Evolutionary conservation across 1,140 invertebrate species (phyloP), one percentile per base, ranked within the genome.

Genomic region (Muscidifurax raptorellus): DNA sequence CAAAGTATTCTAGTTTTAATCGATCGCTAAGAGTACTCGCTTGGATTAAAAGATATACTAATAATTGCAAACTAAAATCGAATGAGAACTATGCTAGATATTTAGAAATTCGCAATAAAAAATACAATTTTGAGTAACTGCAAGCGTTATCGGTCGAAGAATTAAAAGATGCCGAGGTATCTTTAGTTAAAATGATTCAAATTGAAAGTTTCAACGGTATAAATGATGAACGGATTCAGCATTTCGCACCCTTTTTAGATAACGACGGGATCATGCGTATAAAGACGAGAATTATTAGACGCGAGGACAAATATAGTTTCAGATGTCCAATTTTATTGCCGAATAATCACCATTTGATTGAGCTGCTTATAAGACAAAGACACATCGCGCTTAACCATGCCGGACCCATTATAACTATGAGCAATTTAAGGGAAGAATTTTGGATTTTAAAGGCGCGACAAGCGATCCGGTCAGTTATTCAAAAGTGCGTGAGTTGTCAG

Each of bases 401-500:
- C n/a, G n/a, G n/a, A n/a, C n/a, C 66, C 78, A 86, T 40, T 81
- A 88, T 64, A 82, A 87, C 69, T 85, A 87, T 74, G 84, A 71
- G 32, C 86, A 85, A 77, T n/a, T n/a, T n/a, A n/a, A n/a, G n/a
- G n/a, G n/a, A n/a, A n/a, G n/a, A n/a, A n/a, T n/a, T n/a, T n/a
- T 89, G 87, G 86, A 87, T 89, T 72, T 59, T 90, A 3, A 32
- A 66, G 6, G 59, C 79, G 47, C 27, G 88, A 82, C 77, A 87
- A 80, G 76, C 85, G n/a, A 81, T 92, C 2, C 77, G 83, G 28
- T 72, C 75, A 6, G 85, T 89, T 32, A 85, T 91, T 9, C 15
- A 32, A n/a, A 86, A 83, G n/a, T 92, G 90, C 75, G 82, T 87
- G 13, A 32, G 82, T 36, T 91, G 90, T 86, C 86, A 86, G 47